Base-by-base conservation (phyloP, 2,797 vertebrate genomes). In the Labeo calbasu region DNA sequence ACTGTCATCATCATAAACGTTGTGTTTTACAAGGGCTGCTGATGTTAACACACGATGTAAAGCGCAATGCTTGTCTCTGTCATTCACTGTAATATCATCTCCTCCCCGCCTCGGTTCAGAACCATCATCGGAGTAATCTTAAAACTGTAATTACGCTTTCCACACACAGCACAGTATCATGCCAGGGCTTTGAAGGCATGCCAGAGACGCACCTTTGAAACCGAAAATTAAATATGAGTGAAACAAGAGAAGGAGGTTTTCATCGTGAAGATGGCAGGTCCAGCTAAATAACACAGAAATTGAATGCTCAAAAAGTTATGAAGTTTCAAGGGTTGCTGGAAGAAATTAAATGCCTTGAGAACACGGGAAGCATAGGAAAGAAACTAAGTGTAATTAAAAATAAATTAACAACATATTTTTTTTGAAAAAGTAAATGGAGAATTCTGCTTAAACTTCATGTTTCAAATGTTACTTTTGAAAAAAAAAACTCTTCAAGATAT, bases 161-260 rank as follows among this genome's bases (percentile, higher is more conserved):
- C 84, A 84, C 81, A 72, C 83, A 77, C 83, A 70, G 76, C n/a
- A 13, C 84, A 50, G 70, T 65, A 81, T 83, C 66, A 79, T 86
- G 84, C 79, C 88, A 84, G 77, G 50, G 73, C 88, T 89, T 82
- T 84, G 86, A 88, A 79, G 73, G 48, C 55, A 43, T 81, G 86
- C 86, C 88, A 88, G 85, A 81, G 83, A 88, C 65, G 61, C 83
- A 86, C 85, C 86, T 89, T 86, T 85, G 81, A 88, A 86, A 84
- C 68, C 2, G 48, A 81, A 87, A 84, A 89, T 86, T 83, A 83
- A 86, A 86, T 83, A 77, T 76, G 77, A 81, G 81, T 83, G 61
- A 76, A 78, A 65, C 71, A 69, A 72, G 59, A 78, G 83, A 69
- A 50, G 25, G 77, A 57, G 79, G 68, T 85, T 83, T 81, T 73